A percentile compares a stretch with the other conserved stretches of the same genome.
These are phyloP conservation scores for Mus minutoides DNA, from an alignment of 2,797 vertebrate species.

Conservation along the genomic window DNA sequence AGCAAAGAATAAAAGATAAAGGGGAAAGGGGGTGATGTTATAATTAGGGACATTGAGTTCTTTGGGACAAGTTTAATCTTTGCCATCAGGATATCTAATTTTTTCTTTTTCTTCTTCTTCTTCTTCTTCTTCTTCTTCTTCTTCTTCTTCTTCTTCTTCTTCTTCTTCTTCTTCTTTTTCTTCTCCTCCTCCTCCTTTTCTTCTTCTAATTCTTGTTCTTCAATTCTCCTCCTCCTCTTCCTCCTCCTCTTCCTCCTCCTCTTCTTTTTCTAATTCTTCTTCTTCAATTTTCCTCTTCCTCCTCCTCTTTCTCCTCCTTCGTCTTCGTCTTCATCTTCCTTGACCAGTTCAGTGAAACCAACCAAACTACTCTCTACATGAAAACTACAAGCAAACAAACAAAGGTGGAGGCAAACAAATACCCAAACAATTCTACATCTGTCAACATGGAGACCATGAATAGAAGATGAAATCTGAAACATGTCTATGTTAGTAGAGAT, in stretches of 20 bases:
- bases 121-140: too few relatives aligned
- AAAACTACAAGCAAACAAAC: constrained; percentile 6
- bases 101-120: too few relatives aligned
- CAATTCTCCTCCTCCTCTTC: too few relatives aligned
- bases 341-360: constrained; percentile 16
- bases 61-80: background rate
- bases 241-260: too few relatives aligned
- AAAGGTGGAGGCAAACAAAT: background rate
- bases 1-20: background rate
- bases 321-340: background rate
- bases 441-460: background rate
- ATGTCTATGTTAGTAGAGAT: background rate
- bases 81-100: background rate
- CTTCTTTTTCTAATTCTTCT: too few relatives aligned
- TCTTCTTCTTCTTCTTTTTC: too few relatives aligned
- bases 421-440: background rate
- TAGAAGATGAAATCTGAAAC: background rate
- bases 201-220: too few relatives aligned
- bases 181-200: too few relatives aligned
- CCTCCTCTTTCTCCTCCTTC: too few relatives aligned
- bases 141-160: too few relatives aligned
- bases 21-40: background rate
- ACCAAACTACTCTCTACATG: constrained; percentile 1
- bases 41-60: background rate
- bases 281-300: too few relatives aligned